Conservation (phyloP, 2,888 invertebrate genomes). For the Blomia tropicalis region DNA sequence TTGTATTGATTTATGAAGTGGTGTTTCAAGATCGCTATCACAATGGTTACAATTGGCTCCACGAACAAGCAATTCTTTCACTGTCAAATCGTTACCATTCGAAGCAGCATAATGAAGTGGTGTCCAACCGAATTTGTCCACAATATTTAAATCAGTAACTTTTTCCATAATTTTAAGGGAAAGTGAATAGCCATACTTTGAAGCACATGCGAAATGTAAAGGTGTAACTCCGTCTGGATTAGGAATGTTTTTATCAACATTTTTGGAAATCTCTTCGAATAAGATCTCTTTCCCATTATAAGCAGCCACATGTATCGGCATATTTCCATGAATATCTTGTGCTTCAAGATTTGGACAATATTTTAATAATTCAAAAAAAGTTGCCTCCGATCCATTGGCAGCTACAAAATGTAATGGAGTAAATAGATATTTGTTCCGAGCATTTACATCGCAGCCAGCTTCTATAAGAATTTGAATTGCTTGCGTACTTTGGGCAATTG, state of each 20-base stretch:
- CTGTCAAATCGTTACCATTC: not conserved
- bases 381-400: conserved; percentile 42
- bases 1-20: conserved; percentile 46
- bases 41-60: conserved; percentile 13
- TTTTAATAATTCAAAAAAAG: conserved; percentile 40
- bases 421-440: conserved; percentile 37
- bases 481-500: conserved; percentile 34
- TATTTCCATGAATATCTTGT: conserved; percentile 45
- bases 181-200: not conserved
- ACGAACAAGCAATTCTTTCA: not conserved
- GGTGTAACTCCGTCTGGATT: conserved; percentile 37
- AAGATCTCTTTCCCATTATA: conserved; percentile 16
- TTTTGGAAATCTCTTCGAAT: not conserved
- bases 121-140: conserved; percentile 34
- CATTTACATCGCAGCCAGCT: conserved; percentile 36
- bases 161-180: not conserved
- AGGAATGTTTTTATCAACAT: not conserved
- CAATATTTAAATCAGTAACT: conserved; percentile 5
- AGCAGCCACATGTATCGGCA: conserved; percentile 39
- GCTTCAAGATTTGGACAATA: conserved; percentile 45
- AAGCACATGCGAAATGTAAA: conserved; percentile 45
- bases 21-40: conserved; percentile 45
- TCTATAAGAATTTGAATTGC: conserved; percentile 33
- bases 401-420: conserved; percentile 49
- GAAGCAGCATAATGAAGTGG: conserved; percentile 45